phyloP scores from a whole-genome alignment of 2,797 vertebrate species.

The Bovichtus diacanthus region DNA sequence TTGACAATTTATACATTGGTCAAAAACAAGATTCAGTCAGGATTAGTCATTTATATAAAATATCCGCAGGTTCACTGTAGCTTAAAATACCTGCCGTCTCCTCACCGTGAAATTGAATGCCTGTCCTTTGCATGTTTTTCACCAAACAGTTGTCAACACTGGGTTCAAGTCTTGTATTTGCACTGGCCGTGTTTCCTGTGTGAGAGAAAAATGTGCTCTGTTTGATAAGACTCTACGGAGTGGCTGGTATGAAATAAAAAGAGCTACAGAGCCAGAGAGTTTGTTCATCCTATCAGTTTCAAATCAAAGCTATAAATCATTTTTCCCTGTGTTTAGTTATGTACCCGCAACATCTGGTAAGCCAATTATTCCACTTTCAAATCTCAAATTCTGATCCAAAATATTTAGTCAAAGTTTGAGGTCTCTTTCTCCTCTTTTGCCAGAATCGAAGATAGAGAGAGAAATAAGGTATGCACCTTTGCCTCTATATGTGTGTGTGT shows the following conservation, averaged over 20 bases:
- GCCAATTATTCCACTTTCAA: constrained; percentile 13
- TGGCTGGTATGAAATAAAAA: background rate
- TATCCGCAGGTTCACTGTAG: background rate
- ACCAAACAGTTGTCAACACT: constrained; percentile 2
- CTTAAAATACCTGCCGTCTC: background rate
- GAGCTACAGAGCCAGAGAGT: background rate
- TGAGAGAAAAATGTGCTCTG: constrained; percentile 34
- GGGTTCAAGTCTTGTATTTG: constrained; percentile 14
- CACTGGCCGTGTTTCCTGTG: constrained; percentile 23
- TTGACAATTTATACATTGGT: background rate
- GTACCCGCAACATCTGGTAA: constrained; percentile 27
- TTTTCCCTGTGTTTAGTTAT: constrained; percentile 5
- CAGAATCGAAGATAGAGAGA: constrained; percentile 1
- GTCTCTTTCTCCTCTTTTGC: background rate
- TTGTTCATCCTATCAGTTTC: constrained; percentile 6
- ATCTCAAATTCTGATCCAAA: constrained; percentile 20
- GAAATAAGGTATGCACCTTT: background rate
- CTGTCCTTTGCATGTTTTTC: constrained; percentile 5
- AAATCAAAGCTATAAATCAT: background rate
- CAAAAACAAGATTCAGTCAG: background rate
- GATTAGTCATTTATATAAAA: background rate
- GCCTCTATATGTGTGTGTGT: background rate
- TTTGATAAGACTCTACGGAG: constrained; percentile 35
- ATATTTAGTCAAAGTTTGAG: background rate
- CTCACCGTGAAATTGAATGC: constrained; percentile 4